These are phyloP conservation scores for Istiophorus platypterus DNA, from an alignment of 2,113 vertebrate species.

Conservation along the genomic window DNA sequence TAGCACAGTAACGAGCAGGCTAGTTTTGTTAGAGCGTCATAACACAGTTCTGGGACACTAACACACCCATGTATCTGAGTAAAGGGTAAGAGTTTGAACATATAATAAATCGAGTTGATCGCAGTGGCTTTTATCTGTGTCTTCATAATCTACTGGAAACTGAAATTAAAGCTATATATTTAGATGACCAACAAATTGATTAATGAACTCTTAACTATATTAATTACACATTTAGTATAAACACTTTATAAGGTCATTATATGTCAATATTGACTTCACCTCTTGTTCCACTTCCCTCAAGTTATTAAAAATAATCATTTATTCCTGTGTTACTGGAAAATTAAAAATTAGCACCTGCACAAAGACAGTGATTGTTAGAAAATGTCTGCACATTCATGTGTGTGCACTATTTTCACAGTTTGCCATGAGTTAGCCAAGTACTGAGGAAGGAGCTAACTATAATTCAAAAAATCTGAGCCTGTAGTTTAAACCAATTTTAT, in stretches of 20 bases:
- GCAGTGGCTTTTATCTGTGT: not conserved
- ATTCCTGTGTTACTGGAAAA: not conserved
- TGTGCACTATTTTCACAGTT: not conserved
- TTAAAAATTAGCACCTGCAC: not conserved
- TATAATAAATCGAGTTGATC: not conserved
- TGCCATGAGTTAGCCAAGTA: not conserved
- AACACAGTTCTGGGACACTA: conserved; percentile 31
- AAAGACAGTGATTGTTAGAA: not conserved
- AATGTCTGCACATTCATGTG: not conserved
- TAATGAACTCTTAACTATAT: no score
- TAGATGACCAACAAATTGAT: no score
- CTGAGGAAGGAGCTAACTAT: not conserved
- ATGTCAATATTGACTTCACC: not conserved
- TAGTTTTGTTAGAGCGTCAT: conserved; percentile 19
- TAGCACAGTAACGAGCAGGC: conserved; percentile 37
- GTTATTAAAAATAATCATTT: not conserved
- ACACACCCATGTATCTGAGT: not conserved
- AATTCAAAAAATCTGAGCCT: not conserved
- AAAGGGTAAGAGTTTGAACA: not conserved
- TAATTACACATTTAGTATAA: no score
- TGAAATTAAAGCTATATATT: no score
- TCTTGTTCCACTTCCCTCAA: not conserved
- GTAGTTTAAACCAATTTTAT: not conserved
- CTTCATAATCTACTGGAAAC: no score
- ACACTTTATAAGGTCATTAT: not conserved